Conservation (phyloP, 2,797 vertebrate species). For the Anabacerthia variegaticeps region DNA sequence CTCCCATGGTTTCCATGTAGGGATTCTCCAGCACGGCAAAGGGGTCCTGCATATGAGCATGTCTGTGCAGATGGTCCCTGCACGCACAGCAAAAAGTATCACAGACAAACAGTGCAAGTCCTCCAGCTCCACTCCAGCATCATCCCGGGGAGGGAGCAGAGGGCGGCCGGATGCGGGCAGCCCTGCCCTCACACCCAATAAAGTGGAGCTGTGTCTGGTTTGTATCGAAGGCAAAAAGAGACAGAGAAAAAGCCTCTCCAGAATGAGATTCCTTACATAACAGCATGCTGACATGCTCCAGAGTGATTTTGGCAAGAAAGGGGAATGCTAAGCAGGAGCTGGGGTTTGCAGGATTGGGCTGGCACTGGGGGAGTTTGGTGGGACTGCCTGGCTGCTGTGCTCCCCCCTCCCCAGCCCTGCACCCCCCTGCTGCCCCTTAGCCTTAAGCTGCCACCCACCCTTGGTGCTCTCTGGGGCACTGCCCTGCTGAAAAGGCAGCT, state of each 20-base stretch:
- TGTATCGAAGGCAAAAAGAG: background rate
- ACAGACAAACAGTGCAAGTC: background rate
- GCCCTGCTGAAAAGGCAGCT: background rate
- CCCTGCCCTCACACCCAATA: constrained; percentile 51
- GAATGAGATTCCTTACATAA: constrained; percentile 43
- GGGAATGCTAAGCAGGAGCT: constrained; percentile 1
- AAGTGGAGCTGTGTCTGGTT: constrained; percentile 18
- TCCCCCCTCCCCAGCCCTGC: background rate
- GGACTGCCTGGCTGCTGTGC: background rate
- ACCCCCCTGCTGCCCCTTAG: background rate
- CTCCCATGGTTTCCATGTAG: background rate
- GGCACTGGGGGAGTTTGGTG: background rate
- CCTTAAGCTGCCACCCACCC: background rate
- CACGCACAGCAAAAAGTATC: background rate
- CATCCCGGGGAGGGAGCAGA: background rate
- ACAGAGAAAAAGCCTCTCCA: background rate
- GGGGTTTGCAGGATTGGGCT: background rate
- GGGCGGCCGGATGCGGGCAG: background rate
- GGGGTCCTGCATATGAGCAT: background rate
- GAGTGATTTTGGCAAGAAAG: constrained; percentile 37
- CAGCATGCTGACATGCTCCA: constrained; percentile 27
- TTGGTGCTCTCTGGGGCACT: background rate
- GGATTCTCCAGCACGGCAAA: accelerated
- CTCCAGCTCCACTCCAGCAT: background rate
- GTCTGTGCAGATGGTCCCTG: background rate